Percentiles rank a stretch among this genome's conserved stretches.
Evolutionary conservation across 2,888 invertebrate species (phyloP).

Genomic region (Meiosimyza decipiens): DNA sequence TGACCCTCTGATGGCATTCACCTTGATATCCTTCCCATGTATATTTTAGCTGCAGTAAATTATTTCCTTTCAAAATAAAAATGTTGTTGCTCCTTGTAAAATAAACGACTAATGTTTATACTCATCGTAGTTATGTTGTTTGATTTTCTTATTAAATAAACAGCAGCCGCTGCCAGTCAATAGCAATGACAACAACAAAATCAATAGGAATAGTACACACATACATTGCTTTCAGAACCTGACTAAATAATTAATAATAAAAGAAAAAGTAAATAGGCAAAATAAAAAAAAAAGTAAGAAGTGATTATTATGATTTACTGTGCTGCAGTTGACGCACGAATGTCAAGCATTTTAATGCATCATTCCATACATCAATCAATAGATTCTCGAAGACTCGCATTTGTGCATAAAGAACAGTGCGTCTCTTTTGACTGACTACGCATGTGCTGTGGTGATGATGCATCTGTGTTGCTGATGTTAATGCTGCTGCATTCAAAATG

Average conservation of each 20-base stretch:
- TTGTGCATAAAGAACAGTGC: conserved; percentile 2
- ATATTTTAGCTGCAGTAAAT: too few species aligned
- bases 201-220: neutral
- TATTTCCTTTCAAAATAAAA: too few species aligned
- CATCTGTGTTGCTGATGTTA: neutral
- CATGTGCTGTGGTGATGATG: neutral
- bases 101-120: too few species aligned
- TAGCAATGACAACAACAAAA: conserved; percentile 15
- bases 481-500: too few species aligned
- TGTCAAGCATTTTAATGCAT: conserved; percentile 61
- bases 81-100: too few species aligned
- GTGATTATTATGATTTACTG: conserved; percentile 38
- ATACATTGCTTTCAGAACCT: conserved; percentile 7
- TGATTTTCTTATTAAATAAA: conserved; percentile 18
- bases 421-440: too few species aligned
- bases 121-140: neutral
- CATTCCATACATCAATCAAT: conserved; percentile 37
- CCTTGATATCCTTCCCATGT: too few species aligned
- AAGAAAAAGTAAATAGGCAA: conserved; percentile 10
- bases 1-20: too few species aligned
- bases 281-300: conserved; percentile 6
- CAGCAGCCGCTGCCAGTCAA: conserved; percentile 43
- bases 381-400: conserved; percentile 11
- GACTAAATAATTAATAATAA: conserved; percentile 24
- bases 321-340: conserved; percentile 39